These are phyloP conservation scores for Pseudomyrmex sp. DNA, from an alignment of 1,140 invertebrate species.

Conservation along the genomic window DNA sequence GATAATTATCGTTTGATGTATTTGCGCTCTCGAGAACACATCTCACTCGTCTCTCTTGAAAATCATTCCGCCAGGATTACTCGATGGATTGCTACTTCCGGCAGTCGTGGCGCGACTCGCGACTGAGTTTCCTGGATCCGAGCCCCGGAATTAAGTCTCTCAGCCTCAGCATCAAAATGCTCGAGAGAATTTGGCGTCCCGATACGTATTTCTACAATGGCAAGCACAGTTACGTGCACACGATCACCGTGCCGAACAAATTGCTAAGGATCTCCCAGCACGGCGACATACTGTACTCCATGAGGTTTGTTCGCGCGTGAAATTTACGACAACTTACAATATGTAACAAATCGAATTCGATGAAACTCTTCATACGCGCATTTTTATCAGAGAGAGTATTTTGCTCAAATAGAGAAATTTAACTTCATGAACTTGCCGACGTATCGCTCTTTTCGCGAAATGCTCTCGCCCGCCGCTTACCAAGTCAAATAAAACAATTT, in stretches of 20 bases:
- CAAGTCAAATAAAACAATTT: too few relatives aligned
- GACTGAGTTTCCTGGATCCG: conserved; percentile 93
- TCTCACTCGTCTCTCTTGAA: background rate
- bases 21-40: background rate
- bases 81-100: conserved; percentile 99
- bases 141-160: conserved; percentile 88
- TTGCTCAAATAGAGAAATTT: too few relatives aligned
- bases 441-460: too few relatives aligned
- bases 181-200: conserved; percentile 97
- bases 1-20: background rate
- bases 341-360: conserved; percentile 27
- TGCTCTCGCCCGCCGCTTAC: too few relatives aligned
- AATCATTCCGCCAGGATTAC: conserved; percentile 90
- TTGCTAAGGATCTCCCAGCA: conserved; percentile 94
- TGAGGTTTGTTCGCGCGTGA: conserved; percentile 88
- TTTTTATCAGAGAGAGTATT: background rate
- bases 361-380: background rate
- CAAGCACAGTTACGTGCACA: conserved; percentile 97
- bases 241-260: conserved; percentile 98
- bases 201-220: conserved; percentile 98
- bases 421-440: too few relatives aligned
- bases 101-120: conserved; percentile 94
- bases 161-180: conserved; percentile 95
- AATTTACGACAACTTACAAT: conserved; percentile 20
- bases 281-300: conserved; percentile 97